Percentiles rank a stretch among this genome's conserved stretches.
These are phyloP conservation scores for Dynastes hyllus DNA, from an alignment of 2,888 invertebrate species.

Conservation along the genomic window DNA sequence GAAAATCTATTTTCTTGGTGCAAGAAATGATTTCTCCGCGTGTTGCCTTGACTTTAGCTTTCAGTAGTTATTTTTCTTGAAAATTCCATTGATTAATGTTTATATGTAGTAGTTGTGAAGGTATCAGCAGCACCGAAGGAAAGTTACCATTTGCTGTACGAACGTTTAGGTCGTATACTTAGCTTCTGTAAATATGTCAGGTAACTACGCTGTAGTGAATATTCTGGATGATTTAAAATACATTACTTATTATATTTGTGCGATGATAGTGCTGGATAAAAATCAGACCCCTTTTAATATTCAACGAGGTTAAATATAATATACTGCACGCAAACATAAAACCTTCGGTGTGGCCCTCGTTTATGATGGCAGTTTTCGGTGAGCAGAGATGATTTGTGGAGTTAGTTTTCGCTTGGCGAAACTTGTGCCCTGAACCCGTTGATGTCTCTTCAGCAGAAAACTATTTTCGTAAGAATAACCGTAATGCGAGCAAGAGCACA, in stretches of 20 bases:
- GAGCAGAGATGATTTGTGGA: slow-evolving; percentile 58
- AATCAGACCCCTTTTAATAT: slow-evolving; percentile 14
- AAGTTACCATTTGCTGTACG: no score
- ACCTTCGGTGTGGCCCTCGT: slow-evolving; percentile 44
- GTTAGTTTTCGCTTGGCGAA: slow-evolving; percentile 55
- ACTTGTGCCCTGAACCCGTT: slow-evolving; percentile 24
- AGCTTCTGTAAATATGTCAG: no score
- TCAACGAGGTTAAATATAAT: slow-evolving; percentile 9
- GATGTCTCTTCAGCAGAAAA: slow-evolving; percentile 16
- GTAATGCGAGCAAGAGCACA: slow-evolving; percentile 6
- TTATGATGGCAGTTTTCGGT: slow-evolving; percentile 53
- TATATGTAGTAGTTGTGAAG: no score
- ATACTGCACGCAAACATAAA: slow-evolving; percentile 37
- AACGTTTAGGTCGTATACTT: no score
- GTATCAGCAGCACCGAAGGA: no score
- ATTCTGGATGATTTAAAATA: slow-evolving; percentile 1
- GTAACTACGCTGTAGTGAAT: no score
- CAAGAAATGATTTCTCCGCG: no score
- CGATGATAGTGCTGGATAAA: slow-evolving; percentile 5
- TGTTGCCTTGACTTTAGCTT: no score
- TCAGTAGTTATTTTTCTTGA: no score
- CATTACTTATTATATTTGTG: slow-evolving; percentile 29
- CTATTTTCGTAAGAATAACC: slow-evolving; percentile 41
- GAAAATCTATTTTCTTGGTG: no score
- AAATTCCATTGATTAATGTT: no score